phyloP scores from a whole-genome alignment of 37 sponge, comb jelly and placozoan genomes.

The Theonella swinhoei region DNA sequence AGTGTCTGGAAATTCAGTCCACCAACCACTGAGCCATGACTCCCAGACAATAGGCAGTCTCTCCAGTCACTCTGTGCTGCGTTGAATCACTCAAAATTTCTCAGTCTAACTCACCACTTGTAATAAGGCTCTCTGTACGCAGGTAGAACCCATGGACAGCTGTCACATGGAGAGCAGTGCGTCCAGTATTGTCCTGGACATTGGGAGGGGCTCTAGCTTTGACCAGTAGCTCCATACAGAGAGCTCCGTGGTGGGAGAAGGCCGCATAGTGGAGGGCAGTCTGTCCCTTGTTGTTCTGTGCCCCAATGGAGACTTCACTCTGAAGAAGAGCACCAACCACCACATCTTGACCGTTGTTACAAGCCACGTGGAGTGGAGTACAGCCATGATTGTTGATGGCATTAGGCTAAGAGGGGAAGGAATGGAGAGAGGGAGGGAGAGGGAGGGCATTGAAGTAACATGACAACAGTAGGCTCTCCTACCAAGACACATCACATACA shows the following conservation, averaged over 20 bases:
- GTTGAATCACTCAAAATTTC: not conserved
- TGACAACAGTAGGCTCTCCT: not conserved
- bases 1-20: too few species aligned
- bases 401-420: conserved; percentile 59
- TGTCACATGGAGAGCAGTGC: conserved; percentile 90
- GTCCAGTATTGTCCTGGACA: conserved; percentile 73
- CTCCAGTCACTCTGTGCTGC: not conserved
- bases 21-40: too few species aligned
- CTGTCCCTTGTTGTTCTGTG: conserved; percentile 87
- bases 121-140: conserved; percentile 79
- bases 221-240: conserved; percentile 84
- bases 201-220: conserved; percentile 86
- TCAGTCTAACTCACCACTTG: conserved; percentile 56
- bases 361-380: conserved; percentile 91
- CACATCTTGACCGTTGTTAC: conserved; percentile 89
- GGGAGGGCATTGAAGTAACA: not conserved
- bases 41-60: too few species aligned
- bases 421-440: not conserved
- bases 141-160: conserved; percentile 81
- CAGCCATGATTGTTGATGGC: conserved; percentile 68
- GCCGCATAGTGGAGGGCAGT: conserved; percentile 91
- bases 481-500: not conserved
- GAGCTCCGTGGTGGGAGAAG: conserved; percentile 82
- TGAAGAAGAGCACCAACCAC: conserved; percentile 81
- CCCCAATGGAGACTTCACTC: conserved; percentile 59